phyloP scores from a whole-genome alignment of 92 coral and sea anemone genomes.

The Umimayanthus kanabou region DNA sequence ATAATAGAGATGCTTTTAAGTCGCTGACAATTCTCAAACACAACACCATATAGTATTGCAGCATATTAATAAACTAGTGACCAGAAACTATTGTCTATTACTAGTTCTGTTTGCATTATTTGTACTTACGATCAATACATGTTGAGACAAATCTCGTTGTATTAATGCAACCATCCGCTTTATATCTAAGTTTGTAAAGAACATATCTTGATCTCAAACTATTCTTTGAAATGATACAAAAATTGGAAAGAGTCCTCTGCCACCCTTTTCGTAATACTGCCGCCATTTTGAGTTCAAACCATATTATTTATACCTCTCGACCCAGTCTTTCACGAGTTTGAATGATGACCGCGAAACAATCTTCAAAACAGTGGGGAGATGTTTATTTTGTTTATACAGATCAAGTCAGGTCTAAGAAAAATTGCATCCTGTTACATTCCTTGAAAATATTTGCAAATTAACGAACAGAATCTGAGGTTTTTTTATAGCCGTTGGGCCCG shows the following conservation, averaged over 20 bases:
- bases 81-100: background rate
- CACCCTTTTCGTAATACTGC: slow-evolving; percentile 3
- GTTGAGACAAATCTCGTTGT: slow-evolving; percentile 11
- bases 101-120: background rate
- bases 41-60: background rate
- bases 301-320: background rate
- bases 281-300: slow-evolving; percentile 20
- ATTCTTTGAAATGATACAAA: background rate
- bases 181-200: background rate
- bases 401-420: background rate
- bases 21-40: background rate
- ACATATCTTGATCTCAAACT: background rate
- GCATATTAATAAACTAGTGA: background rate
- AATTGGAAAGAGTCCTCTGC: background rate
- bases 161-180: background rate
- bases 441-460: background rate
- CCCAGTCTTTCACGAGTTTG: slow-evolving; percentile 22
- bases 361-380: background rate
- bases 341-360: background rate
- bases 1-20: background rate
- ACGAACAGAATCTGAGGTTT: background rate
- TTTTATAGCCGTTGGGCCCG: slow-evolving; percentile 16
- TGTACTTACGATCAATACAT: slow-evolving; percentile 37
- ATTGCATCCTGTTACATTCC: slow-evolving; percentile 1
- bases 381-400: background rate